phyloP scores from a whole-genome alignment of 2,888 invertebrate genomes.

The Onchidella celtica region DNA sequence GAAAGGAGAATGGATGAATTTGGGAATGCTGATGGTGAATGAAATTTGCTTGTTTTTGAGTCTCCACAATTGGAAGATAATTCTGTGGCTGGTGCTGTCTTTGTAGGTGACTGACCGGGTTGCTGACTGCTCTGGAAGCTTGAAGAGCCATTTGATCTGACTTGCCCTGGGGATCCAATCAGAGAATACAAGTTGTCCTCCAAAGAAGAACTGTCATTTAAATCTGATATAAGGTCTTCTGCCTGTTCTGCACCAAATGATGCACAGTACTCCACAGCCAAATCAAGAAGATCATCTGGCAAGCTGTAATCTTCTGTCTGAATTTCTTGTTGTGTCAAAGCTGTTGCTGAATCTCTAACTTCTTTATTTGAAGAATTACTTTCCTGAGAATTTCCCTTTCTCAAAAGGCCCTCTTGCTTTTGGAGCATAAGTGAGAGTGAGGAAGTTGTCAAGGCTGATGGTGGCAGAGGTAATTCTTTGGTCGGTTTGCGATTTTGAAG shows the following conservation, averaged over 20 bases:
- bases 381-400: not conserved
- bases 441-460: not conserved
- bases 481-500: constrained; percentile 12
- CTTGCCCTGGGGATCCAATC: constrained; percentile 7
- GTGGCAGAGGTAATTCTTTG: constrained; percentile 32
- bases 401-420: not conserved
- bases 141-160: not conserved
- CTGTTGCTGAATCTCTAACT: not conserved
- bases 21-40: not conserved
- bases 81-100: not conserved
- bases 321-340: not conserved
- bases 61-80: not conserved
- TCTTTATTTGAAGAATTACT: not conserved
- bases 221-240: constrained; percentile 37
- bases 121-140: not conserved
- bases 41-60: not conserved
- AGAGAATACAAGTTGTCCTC: constrained; percentile 42
- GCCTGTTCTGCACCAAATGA: constrained; percentile 35
- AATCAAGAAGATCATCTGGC: constrained; percentile 57
- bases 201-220: constrained; percentile 20
- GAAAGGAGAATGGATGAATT: not conserved
- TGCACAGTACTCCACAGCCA: constrained; percentile 57
- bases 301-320: constrained; percentile 13
- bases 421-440: not conserved
- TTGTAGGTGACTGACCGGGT: not conserved